A percentile compares a stretch with the other conserved stretches of the same genome.
Conservation (phyloP, 2,113 vertebrate species). For the Oreamnos americanus region DNA sequence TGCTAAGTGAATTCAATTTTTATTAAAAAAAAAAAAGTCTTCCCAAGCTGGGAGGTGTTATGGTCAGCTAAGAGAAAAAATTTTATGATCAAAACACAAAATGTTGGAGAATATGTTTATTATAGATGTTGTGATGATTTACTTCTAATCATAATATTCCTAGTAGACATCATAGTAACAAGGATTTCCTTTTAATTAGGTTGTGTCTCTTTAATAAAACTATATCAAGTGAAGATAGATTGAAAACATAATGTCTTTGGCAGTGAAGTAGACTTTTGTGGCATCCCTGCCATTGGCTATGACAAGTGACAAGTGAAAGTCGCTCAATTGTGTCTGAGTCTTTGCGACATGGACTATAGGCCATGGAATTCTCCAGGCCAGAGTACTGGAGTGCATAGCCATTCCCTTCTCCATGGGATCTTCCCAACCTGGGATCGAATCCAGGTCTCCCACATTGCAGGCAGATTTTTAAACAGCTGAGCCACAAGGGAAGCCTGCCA, state of each 20-base stretch:
- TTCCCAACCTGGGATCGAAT: background rate
- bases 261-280: conserved; percentile 41
- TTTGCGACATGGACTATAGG: background rate
- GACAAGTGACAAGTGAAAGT: background rate
- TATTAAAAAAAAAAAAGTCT: conserved; percentile 8
- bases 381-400: background rate
- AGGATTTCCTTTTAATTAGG: conserved; percentile 30
- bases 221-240: background rate
- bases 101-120: background rate
- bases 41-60: background rate
- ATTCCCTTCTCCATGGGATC: background rate
- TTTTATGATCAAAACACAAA: conserved; percentile 15
- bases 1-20: background rate
- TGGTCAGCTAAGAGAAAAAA: background rate
- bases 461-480: background rate
- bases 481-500: background rate
- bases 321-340: background rate
- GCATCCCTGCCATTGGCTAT: conserved; percentile 8
- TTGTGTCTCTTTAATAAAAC: background rate
- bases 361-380: background rate
- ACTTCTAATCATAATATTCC: background rate
- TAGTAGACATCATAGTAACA: background rate
- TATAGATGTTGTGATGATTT: background rate
- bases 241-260: conserved; percentile 47
- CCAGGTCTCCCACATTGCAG: background rate